Evolutionary conservation across 1,140 invertebrate species (phyloP).

Genomic region (Tachypleus tridentatus): DNA sequence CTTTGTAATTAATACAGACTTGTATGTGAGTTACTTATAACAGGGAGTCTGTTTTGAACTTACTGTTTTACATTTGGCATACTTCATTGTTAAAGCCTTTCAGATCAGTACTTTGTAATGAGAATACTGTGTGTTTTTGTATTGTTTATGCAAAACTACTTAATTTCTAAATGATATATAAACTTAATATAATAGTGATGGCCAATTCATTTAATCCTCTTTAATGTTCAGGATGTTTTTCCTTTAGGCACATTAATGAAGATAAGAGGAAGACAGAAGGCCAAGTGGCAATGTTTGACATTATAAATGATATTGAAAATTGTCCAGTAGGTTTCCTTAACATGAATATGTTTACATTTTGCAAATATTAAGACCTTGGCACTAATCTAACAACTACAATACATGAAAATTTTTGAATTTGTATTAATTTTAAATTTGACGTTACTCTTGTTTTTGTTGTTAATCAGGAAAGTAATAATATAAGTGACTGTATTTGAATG

Average conservation of each 20-base stretch:
- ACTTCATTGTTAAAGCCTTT: slow-evolving; percentile 8
- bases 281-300: slow-evolving; percentile 89
- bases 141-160: neutral
- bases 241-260: slow-evolving; percentile 72
- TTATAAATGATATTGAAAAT: slow-evolving; percentile 94
- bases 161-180: neutral
- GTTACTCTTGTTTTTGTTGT: neutral
- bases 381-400: too few relatives aligned
- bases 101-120: slow-evolving; percentile 13
- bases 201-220: too few relatives aligned
- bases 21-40: too few relatives aligned
- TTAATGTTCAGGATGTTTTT: slow-evolving; percentile 8
- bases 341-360: neutral
- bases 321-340: slow-evolving; percentile 48
- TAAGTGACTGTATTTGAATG: too few relatives aligned
- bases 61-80: too few relatives aligned
- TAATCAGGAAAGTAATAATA: too few relatives aligned
- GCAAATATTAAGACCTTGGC: too few relatives aligned
- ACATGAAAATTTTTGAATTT: neutral
- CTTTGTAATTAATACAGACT: too few relatives aligned
- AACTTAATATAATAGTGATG: neutral
- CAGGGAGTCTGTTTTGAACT: too few relatives aligned
- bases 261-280: slow-evolving; percentile 91
- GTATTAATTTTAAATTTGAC: slow-evolving; percentile 13
- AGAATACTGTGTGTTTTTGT: neutral